Percentiles rank a stretch among this genome's conserved stretches.
These are phyloP conservation scores for Scalopus aquaticus DNA, from an alignment of 2,113 vertebrate genomes.

Conservation along the genomic window DNA sequence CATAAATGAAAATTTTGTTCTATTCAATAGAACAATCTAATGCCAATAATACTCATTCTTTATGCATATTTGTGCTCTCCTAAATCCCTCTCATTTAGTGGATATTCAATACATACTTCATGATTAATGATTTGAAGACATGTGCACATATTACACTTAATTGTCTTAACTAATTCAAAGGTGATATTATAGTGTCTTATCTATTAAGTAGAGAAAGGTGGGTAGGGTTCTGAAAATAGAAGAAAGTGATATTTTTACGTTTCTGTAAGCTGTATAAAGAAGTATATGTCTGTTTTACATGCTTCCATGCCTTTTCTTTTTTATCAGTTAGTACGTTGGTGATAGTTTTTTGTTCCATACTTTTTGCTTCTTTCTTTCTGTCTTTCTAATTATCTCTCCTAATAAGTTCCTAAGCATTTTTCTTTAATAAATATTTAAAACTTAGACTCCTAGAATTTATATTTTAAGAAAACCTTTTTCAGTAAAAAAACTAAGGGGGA, in stretches of 20 bases:
- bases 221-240: not conserved
- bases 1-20: not conserved
- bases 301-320: not conserved
- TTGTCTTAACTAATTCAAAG: not conserved
- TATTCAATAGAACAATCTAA: not conserved
- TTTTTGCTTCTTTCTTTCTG: not conserved
- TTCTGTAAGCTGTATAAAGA: not conserved
- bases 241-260: not conserved
- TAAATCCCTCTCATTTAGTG: not conserved
- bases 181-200: not conserved
- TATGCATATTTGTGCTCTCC: not conserved
- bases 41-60: not conserved
- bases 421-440: conserved; percentile 1
- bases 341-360: not conserved
- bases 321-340: not conserved
- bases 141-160: not conserved
- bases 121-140: not conserved
- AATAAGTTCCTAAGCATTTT: not conserved
- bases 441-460: not conserved
- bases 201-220: not conserved
- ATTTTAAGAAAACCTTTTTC: not conserved
- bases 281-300: not conserved
- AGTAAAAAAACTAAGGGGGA: not conserved
- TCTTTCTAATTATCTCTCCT: not conserved
- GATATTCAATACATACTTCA: not conserved